Percentiles rank a stretch among this genome's conserved stretches.
phyloP scores from a whole-genome alignment of 1,140 invertebrate genomes.

The Thaumetopoea pityocampa region DNA sequence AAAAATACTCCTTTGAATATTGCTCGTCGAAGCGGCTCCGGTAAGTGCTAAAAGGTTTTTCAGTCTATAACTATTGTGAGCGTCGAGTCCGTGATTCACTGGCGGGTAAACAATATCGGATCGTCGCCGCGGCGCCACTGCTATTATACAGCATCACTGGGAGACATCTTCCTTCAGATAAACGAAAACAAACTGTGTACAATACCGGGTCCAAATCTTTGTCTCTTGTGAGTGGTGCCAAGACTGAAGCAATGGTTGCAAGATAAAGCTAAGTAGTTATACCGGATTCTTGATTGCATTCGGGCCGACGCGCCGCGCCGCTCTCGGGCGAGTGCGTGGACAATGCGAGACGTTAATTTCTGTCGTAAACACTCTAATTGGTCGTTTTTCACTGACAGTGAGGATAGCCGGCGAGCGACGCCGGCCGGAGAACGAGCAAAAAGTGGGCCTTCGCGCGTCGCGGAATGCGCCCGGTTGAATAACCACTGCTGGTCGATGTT shows the following conservation, averaged over 20 bases:
- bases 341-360: slow-evolving; percentile 60
- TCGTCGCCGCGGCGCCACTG: slow-evolving; percentile 36
- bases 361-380: slow-evolving; percentile 68
- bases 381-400: slow-evolving; percentile 56
- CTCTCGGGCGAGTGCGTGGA: slow-evolving; percentile 22
- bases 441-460: slow-evolving; percentile 63
- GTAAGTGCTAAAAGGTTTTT: slow-evolving; percentile 24
- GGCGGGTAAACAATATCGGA: slow-evolving; percentile 25
- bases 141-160: slow-evolving; percentile 35
- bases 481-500: slow-evolving; percentile 54
- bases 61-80: slow-evolving; percentile 9
- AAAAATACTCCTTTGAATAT: too few relatives aligned
- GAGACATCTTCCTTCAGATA: slow-evolving; percentile 30
- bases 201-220: slow-evolving; percentile 24
- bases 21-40: slow-evolving; percentile 3
- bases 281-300: slow-evolving; percentile 17
- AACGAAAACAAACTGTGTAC: slow-evolving; percentile 33
- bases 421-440: slow-evolving; percentile 45
- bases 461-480: slow-evolving; percentile 72
- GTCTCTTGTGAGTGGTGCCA: slow-evolving; percentile 22
- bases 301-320: slow-evolving; percentile 5
- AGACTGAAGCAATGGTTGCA: slow-evolving; percentile 26
- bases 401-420: slow-evolving; percentile 31
- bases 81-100: neutral
- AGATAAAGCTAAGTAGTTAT: slow-evolving; percentile 16